These are phyloP conservation scores for Scotopteryx bipunctaria DNA, from an alignment of 2,888 invertebrate species.

Conservation along the genomic window DNA sequence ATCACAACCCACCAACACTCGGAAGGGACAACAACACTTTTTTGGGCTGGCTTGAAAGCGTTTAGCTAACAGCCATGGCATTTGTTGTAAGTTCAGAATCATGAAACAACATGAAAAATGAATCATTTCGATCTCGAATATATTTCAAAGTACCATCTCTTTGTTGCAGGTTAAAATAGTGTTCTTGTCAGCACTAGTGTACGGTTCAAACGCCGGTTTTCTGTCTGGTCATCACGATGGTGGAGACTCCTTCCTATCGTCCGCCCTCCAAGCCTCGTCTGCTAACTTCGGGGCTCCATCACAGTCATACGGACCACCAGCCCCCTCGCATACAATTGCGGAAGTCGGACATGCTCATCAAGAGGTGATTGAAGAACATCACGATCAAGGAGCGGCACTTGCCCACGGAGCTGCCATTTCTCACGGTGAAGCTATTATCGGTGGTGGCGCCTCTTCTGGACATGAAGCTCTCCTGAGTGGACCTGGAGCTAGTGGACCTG, in stretches of 20 bases:
- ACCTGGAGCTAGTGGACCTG: constrained; percentile 13
- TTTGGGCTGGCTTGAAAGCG: constrained; percentile 73
- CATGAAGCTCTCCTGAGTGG: constrained; percentile 9
- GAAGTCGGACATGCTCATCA: constrained; percentile 26
- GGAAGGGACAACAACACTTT: constrained; percentile 71
- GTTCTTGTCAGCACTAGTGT: constrained; percentile 65
- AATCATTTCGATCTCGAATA: background rate
- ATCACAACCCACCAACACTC: constrained; percentile 70
- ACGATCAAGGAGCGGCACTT: background rate
- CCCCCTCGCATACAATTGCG: constrained; percentile 28
- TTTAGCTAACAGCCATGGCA: constrained; percentile 82
- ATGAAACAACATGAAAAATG: constrained; percentile 26
- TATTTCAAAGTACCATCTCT: constrained; percentile 14
- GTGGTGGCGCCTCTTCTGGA: no score
- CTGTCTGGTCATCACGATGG: constrained; percentile 51
- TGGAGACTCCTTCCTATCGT: constrained; percentile 63
- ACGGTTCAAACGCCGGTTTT: constrained; percentile 61
- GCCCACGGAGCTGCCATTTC: constrained; percentile 19
- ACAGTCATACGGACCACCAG: constrained; percentile 57
- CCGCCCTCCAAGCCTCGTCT: constrained; percentile 65
- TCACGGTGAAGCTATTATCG: constrained; percentile 24
- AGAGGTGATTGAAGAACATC: constrained; percentile 41
- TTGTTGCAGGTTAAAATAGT: constrained; percentile 72
- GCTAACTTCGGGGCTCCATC: constrained; percentile 69
- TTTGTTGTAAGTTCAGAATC: constrained; percentile 71